phyloP scores from a whole-genome alignment of 2,797 vertebrate genomes.

The Gadopsis bispinosus region DNA sequence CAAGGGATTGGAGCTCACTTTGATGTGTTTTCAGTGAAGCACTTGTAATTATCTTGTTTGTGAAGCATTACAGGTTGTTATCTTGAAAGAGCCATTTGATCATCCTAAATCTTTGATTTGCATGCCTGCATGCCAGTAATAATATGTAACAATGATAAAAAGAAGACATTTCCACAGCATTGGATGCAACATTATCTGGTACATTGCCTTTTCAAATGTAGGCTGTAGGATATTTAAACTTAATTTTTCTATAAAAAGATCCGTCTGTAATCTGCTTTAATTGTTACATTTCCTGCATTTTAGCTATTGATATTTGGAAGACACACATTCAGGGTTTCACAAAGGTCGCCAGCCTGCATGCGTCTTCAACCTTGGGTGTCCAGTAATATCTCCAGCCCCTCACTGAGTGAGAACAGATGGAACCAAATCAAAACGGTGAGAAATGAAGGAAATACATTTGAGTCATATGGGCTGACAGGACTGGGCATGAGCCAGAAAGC shows the following conservation, averaged over 20 bases:
- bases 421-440: constrained; percentile 64
- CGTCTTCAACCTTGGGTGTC: constrained; percentile 51
- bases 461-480: constrained; percentile 54
- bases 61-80: constrained; percentile 55
- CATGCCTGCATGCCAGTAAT: constrained; percentile 25
- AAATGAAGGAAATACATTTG: constrained; percentile 67
- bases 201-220: constrained; percentile 55
- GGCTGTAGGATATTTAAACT: constrained; percentile 31
- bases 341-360: constrained; percentile 43
- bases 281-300: constrained; percentile 26
- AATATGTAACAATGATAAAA: constrained; percentile 35
- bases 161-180: constrained; percentile 21
- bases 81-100: constrained; percentile 68
- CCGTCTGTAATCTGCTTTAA: constrained; percentile 14
- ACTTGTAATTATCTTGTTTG: constrained; percentile 67
- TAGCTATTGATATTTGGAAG: constrained; percentile 33
- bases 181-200: constrained; percentile 37
- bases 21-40: constrained; percentile 67
- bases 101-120: constrained; percentile 45
- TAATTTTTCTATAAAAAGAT: constrained; percentile 22
- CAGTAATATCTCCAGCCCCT: constrained; percentile 58
- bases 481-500: constrained; percentile 58
- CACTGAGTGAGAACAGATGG: constrained; percentile 75
- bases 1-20: constrained; percentile 54
- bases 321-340: constrained; percentile 33